Conservation (phyloP, 1,140 invertebrate genomes). For the Andrena cerasifolii region DNA sequence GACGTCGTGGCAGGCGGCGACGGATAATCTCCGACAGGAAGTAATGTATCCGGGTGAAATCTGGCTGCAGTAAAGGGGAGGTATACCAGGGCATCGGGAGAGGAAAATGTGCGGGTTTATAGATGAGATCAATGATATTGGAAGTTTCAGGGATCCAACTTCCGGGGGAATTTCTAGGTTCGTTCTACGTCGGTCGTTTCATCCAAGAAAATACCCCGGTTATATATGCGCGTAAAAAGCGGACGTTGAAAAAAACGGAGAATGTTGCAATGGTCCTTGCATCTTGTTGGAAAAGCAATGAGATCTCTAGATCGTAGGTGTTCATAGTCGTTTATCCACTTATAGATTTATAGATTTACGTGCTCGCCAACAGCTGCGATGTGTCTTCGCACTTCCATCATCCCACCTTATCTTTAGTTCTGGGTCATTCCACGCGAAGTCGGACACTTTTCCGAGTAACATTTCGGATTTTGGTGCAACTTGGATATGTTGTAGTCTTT, state of each 20-base stretch:
- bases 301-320: too few species aligned
- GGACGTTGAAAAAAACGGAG: not conserved
- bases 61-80: slow-evolving; percentile 37
- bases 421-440: too few species aligned
- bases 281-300: not conserved
- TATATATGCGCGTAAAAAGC: not conserved
- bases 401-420: too few species aligned
- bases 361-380: too few species aligned
- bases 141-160: slow-evolving; percentile 52
- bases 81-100: slow-evolving; percentile 13
- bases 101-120: slow-evolving; percentile 59
- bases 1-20: slow-evolving; percentile 34
- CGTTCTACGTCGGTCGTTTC: slow-evolving; percentile 11
- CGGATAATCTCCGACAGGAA: slow-evolving; percentile 61
- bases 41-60: slow-evolving; percentile 61
- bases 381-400: too few species aligned
- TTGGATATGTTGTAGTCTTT: too few species aligned
- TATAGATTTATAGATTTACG: too few species aligned
- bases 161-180: slow-evolving; percentile 42
- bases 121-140: slow-evolving; percentile 61
- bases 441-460: too few species aligned
- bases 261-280: not conserved
- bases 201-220: not conserved
- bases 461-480: too few species aligned
- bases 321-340: too few species aligned